phyloP scores from a whole-genome alignment of 2,888 invertebrate genomes.

The Trichopria drosophilae region DNA sequence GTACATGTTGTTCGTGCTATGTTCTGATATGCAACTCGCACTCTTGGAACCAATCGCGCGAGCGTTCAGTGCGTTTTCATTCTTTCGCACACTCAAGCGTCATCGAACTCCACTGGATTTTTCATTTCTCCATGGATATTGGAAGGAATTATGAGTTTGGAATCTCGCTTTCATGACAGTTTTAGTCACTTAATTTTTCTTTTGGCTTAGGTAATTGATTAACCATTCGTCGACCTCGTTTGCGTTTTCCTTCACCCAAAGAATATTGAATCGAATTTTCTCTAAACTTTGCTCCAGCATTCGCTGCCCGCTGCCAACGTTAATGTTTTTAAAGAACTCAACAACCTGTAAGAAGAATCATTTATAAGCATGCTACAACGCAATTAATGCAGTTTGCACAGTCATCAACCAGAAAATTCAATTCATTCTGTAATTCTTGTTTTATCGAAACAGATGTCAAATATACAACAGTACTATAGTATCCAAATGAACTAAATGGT shows the following conservation, averaged over 20 bases:
- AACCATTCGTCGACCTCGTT: conserved; percentile 63
- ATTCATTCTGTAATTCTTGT: too few relatives aligned
- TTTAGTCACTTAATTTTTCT: conserved; percentile 26
- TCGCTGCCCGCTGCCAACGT: conserved; percentile 64
- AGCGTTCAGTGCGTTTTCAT: conserved; percentile 20
- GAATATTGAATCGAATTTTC: conserved; percentile 77
- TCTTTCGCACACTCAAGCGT: too few relatives aligned
- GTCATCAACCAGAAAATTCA: too few relatives aligned
- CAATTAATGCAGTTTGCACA: too few relatives aligned
- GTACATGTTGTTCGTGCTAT: background rate
- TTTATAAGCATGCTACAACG: conserved; percentile 4
- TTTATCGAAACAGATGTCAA: too few relatives aligned
- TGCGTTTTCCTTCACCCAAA: conserved; percentile 71
- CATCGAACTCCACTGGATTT: too few relatives aligned
- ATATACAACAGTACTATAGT: background rate
- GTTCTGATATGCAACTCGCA: conserved; percentile 33
- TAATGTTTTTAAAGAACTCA: conserved; percentile 63
- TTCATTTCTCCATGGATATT: background rate
- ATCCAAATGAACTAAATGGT: background rate
- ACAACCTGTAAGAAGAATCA: conserved; percentile 62
- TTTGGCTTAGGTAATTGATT: conserved; percentile 48
- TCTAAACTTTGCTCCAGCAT: conserved; percentile 77
- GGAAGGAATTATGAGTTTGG: background rate
- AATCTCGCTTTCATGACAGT: background rate
- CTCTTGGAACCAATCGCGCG: conserved; percentile 25